Evolutionary conservation across 2,888 invertebrate species (phyloP).

Genomic region (Drosophila vallismaia): DNA sequence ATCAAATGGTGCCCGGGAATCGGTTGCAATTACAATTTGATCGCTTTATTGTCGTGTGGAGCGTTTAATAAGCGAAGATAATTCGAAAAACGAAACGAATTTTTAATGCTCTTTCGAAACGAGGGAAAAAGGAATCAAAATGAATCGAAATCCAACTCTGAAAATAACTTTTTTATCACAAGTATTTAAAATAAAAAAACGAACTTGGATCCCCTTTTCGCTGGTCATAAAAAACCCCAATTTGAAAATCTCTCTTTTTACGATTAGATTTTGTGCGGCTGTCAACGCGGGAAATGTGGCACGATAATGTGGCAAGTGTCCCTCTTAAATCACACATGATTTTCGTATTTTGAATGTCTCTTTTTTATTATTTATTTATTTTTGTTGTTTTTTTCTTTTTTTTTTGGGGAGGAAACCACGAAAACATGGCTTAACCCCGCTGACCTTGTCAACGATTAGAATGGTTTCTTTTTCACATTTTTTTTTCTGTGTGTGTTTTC

Average conservation of each 20-base stretch:
- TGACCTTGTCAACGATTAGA: slow-evolving; percentile 35
- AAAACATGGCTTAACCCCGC: slow-evolving; percentile 22
- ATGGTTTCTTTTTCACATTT: slow-evolving; percentile 46
- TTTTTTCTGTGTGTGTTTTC: slow-evolving; percentile 52
- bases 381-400: background rate
- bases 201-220: too few relatives aligned
- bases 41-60: slow-evolving; percentile 53
- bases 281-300: slow-evolving; percentile 22
- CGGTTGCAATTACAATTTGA: slow-evolving; percentile 66
- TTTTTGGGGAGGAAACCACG: background rate
- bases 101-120: background rate
- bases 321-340: slow-evolving; percentile 5
- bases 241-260: background rate
- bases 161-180: too few relatives aligned
- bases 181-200: too few relatives aligned
- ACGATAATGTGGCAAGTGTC: slow-evolving; percentile 22
- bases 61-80: slow-evolving; percentile 17
- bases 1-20: slow-evolving; percentile 35
- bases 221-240: background rate
- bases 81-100: slow-evolving; percentile 13
- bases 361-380: background rate
- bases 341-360: too few relatives aligned
- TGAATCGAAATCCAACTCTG: background rate
- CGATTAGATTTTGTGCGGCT: slow-evolving; percentile 13
- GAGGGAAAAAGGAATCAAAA: background rate